Evolutionary conservation across 2,888 invertebrate genomes (phyloP).

Genomic region (Cecidostiba fungosa): DNA sequence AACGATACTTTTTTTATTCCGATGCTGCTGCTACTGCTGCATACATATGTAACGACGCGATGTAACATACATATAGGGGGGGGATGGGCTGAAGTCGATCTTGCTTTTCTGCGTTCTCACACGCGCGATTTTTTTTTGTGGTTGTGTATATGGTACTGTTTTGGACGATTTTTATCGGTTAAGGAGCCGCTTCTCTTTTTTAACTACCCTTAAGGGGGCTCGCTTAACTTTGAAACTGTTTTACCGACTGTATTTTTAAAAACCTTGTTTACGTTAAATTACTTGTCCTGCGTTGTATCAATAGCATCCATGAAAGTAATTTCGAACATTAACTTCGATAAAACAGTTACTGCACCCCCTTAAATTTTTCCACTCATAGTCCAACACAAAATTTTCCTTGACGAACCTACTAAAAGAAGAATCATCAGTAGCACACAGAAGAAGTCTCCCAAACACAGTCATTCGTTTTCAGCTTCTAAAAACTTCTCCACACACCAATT

Average conservation of each 20-base stretch:
- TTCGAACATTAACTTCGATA: too few relatives aligned
- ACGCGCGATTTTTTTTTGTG: conserved; percentile 28
- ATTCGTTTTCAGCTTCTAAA: not conserved
- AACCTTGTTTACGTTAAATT: too few relatives aligned
- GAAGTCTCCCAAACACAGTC: not conserved
- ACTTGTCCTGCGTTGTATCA: too few relatives aligned
- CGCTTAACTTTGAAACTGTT: too few relatives aligned
- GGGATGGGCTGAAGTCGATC: not conserved
- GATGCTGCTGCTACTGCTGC: not conserved
- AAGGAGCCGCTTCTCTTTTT: not conserved
- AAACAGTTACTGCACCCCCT: too few relatives aligned
- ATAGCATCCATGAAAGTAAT: too few relatives aligned
- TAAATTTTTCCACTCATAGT: too few relatives aligned
- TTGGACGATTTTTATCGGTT: not conserved
- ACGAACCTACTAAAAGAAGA: not conserved
- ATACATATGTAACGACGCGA: conserved; percentile 62
- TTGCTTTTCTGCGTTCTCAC: conserved; percentile 40
- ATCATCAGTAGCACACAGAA: conserved; percentile 2
- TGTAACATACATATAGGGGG: conserved; percentile 37
- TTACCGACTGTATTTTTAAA: too few relatives aligned
- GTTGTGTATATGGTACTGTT: not conserved
- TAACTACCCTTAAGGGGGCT: not conserved
- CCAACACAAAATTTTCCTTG: not conserved
- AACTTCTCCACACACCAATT: conserved; percentile 20
- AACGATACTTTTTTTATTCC: not conserved